phyloP scores from a whole-genome alignment of 2,888 invertebrate species.

The Margaritifera margaritifera region DNA sequence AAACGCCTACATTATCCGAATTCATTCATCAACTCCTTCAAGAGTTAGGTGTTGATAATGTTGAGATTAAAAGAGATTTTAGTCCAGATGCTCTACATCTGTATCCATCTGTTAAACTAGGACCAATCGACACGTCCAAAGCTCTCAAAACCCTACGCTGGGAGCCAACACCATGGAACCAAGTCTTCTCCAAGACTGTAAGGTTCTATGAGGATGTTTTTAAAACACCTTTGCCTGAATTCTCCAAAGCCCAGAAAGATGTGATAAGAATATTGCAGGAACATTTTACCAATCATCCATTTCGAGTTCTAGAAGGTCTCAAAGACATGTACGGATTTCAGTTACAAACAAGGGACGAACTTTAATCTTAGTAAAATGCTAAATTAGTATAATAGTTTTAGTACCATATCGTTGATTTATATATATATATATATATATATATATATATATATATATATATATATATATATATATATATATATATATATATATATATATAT shows the following conservation, averaged over 20 bases:
- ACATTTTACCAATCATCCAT: slow-evolving; percentile 49
- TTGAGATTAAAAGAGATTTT: slow-evolving; percentile 38
- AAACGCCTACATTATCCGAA: slow-evolving; percentile 65
- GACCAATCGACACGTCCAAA: slow-evolving; percentile 70
- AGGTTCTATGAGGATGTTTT: slow-evolving; percentile 70
- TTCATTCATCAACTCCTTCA: slow-evolving; percentile 62
- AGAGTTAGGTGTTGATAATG: slow-evolving; percentile 27
- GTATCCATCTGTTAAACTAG: slow-evolving; percentile 73
- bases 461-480: too few species aligned
- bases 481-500: too few species aligned
- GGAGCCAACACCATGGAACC: slow-evolving; percentile 68
- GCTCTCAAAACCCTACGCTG: slow-evolving; percentile 67
- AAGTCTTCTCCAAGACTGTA: slow-evolving; percentile 66
- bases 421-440: too few species aligned
- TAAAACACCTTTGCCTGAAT: slow-evolving; percentile 47
- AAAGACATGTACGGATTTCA: slow-evolving; percentile 43
- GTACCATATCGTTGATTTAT: too few species aligned
- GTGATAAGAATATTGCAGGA: slow-evolving; percentile 59
- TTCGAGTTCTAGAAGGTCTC: slow-evolving; percentile 45
- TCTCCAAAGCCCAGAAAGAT: slow-evolving; percentile 52
- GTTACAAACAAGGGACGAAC: slow-evolving; percentile 4
- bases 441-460: too few species aligned
- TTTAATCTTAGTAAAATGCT: too few species aligned
- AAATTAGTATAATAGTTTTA: too few species aligned
- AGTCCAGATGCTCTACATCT: slow-evolving; percentile 59